Base-by-base conservation (phyloP, 2,113 vertebrate species). In the Climacteris rufus region DNA sequence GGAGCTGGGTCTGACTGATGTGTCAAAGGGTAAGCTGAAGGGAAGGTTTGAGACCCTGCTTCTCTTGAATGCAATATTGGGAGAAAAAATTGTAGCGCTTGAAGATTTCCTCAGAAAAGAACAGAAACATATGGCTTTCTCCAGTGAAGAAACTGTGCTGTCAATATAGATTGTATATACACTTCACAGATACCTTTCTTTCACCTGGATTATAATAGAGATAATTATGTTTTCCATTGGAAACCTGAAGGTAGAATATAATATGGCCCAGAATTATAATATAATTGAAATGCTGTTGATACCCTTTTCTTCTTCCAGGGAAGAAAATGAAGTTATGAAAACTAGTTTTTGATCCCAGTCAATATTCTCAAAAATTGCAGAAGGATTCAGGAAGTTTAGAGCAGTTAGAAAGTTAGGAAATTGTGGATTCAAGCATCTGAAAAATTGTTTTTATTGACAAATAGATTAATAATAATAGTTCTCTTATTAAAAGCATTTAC, bases 401-500 rank as follows among this genome's bases (percentile, higher is more conserved):
- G 31, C 65, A 68, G 65, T 96, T 96, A 96, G 40, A 80, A 97
- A 84, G 70, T 83, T 59, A 92, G 49, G 77, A 88, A 89, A 74
- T 19, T 37, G 25, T 93, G 30, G 40, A 90, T 88, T 96, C 85
- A 95, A 86, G 49, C 21, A 69, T 89, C 89, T 96, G 69, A 70
- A 93, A 95, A 93, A 71, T 91, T 81, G 15, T 49, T 82, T 95
- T 95, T 95, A 93, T 93, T 11, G 63, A 68, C 80, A 78, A 90
- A 27, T 87, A 81, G 37, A 54, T 92, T 57, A 76, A 93, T 78
- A 49, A 68, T 78, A 66, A 42, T 39, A 49, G 39, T 49, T 49
- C 8, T 75, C 25, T 66, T 75, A 82, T 65, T 94, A 75, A 89
- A 82, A 82, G 11, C 1, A 3, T 81, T 93, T 77, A 25, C 24